These are phyloP conservation scores for Schizaphis graminum DNA, from an alignment of 2,888 invertebrate species.

Conservation along the genomic window DNA sequence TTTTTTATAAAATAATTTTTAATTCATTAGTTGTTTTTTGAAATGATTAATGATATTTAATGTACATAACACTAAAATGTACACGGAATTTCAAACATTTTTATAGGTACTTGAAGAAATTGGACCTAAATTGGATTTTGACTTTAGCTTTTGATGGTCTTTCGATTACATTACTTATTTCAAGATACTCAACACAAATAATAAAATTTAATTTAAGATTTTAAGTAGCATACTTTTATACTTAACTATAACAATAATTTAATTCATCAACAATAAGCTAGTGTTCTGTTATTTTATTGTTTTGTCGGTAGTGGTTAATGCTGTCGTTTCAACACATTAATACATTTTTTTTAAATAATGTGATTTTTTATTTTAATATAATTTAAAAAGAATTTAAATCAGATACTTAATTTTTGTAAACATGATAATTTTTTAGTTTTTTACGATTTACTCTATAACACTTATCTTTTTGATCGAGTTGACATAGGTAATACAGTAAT, in stretches of 20 bases:
- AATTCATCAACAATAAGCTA: neutral
- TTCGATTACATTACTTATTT: neutral
- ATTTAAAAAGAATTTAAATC: neutral
- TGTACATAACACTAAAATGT: neutral
- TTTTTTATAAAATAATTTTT: neutral
- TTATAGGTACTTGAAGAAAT: neutral
- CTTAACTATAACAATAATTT: neutral
- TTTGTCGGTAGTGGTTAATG: neutral
- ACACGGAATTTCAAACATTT: neutral
- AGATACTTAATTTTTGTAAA: neutral
- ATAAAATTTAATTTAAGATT: neutral
- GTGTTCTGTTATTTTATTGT: neutral
- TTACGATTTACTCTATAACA: neutral
- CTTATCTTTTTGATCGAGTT: neutral
- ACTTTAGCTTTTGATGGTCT: neutral
- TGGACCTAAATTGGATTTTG: neutral
- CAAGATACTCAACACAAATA: neutral
- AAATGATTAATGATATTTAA: neutral
- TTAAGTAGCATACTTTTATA: neutral
- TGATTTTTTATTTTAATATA: neutral
- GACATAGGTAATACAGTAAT: neutral
- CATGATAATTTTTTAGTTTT: neutral
- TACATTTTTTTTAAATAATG: neutral
- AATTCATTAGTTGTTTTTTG: neutral
- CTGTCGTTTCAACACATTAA: neutral